Conservation (phyloP, 2,888 invertebrate genomes). For the Diogma glabrata region DNA sequence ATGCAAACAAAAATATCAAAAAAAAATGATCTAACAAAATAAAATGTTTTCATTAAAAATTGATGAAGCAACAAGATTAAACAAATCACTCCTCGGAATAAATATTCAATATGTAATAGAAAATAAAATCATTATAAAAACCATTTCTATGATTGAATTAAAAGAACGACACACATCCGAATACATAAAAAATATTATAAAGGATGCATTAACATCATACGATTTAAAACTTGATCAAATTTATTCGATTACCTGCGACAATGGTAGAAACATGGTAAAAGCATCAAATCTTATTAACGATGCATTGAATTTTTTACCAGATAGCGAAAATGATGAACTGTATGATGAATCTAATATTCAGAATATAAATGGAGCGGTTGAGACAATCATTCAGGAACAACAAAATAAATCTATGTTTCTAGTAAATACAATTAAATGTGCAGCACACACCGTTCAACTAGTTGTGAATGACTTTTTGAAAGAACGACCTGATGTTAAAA, state of each 20-base stretch:
- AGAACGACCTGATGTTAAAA: background rate
- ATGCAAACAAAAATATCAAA: background rate
- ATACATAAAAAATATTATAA: background rate
- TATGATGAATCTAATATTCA: background rate
- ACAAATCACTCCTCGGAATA: background rate
- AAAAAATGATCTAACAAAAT: background rate
- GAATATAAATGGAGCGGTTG: background rate
- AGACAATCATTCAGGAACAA: background rate
- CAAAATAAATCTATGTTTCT: background rate
- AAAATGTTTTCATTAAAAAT: background rate
- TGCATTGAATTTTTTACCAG: background rate
- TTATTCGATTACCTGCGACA: background rate
- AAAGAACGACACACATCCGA: background rate
- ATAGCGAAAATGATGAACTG: background rate
- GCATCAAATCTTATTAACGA: background rate
- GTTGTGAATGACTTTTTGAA: background rate
- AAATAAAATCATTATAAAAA: background rate
- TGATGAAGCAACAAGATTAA: background rate
- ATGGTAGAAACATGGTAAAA: background rate
- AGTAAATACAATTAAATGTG: background rate
- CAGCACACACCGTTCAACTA: background rate
- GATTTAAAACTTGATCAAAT: background rate
- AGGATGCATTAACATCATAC: background rate
- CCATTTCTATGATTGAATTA: background rate
- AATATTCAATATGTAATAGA: background rate